Evolutionary conservation across 2,113 vertebrate species (phyloP).

Genomic region (Gymnocephalus cernua): DNA sequence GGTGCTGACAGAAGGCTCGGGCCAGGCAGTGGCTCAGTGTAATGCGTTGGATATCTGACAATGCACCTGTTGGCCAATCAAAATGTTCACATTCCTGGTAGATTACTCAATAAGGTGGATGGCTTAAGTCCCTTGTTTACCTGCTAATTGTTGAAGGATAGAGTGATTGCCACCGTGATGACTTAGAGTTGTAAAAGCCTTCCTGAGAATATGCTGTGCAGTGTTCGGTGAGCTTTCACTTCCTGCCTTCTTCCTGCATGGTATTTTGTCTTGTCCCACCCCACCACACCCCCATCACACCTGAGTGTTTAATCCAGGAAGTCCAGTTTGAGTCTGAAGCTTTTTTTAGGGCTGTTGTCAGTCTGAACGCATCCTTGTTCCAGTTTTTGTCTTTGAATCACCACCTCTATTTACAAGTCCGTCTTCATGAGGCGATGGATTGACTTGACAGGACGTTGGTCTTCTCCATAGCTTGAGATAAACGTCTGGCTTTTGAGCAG

Average conservation of each 20-base stretch:
- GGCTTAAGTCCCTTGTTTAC: background rate
- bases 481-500: no score
- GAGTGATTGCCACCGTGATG: background rate
- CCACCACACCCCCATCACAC: background rate
- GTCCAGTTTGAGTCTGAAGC: background rate
- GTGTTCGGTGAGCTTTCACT: no score
- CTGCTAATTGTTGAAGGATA: background rate
- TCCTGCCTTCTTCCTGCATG: no score
- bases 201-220: no score
- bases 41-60: background rate
- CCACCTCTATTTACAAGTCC: background rate
- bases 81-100: background rate
- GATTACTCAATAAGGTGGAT: background rate
- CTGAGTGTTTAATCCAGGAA: background rate
- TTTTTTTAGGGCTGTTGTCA: background rate
- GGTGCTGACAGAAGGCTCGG: no score
- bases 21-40: background rate
- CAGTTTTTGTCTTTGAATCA: background rate
- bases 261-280: no score
- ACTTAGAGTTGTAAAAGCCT: background rate
- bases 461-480: no score
- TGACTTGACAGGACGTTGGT: background rate
- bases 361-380: background rate
- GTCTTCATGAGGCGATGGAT: background rate
- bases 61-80: background rate